Evolutionary conservation across 2,113 vertebrate species (phyloP).

Genomic region (Neofelis nebulosa): DNA sequence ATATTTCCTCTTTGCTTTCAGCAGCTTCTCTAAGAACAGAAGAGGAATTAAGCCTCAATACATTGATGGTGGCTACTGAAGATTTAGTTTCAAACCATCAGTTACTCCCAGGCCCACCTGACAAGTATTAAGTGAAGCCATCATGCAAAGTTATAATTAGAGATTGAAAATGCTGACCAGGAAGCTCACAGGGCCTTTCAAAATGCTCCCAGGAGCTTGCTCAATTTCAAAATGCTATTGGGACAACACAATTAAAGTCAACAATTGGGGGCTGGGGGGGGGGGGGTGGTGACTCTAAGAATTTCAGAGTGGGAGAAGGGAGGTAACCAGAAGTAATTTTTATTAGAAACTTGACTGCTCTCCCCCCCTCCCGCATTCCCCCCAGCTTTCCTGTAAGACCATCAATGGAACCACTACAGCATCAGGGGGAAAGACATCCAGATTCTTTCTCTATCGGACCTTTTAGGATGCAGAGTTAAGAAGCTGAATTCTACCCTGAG

Average conservation of each 20-base stretch:
- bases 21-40: constrained; percentile 29
- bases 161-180: constrained; percentile 60
- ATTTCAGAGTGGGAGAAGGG: not conserved
- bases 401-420: not conserved
- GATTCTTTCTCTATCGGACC: not conserved
- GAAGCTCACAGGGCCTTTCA: not conserved
- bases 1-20: constrained; percentile 8
- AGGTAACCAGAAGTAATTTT: not conserved
- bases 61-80: constrained; percentile 37
- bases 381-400: not conserved
- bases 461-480: not conserved
- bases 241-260: not conserved
- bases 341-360: not conserved
- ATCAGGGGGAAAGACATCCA: not conserved
- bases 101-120: constrained; percentile 40
- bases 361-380: fast-evolving
- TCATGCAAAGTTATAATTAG: constrained; percentile 68
- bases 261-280: fast-evolving
- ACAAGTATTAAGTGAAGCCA: constrained; percentile 67
- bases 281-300: not conserved
- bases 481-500: not conserved
- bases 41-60: constrained; percentile 34
- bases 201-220: constrained; percentile 4
- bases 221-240: constrained; percentile 25
- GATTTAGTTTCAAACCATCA: constrained; percentile 56